phyloP scores from a whole-genome alignment of 64 coral and sea anemone genomes.

The Platygyra sinensis region DNA sequence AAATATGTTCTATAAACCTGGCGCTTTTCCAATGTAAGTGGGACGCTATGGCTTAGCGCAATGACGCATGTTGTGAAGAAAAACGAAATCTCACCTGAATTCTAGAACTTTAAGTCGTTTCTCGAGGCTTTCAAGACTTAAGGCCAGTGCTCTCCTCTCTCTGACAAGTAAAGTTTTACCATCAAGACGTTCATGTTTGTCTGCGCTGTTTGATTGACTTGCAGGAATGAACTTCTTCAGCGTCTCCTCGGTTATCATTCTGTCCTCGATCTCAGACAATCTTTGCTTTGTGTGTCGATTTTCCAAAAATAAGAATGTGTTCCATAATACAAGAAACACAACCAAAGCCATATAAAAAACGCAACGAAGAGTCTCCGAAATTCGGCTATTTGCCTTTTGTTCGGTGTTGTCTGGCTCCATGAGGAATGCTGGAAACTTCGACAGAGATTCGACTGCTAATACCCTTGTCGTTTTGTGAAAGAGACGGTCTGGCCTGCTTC shows the following conservation, averaged over 20 bases:
- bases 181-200: not conserved
- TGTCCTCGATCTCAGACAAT: not conserved
- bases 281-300: not conserved
- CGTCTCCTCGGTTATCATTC: not conserved
- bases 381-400: not conserved
- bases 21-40: too few relatives aligned
- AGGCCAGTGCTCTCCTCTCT: not conserved
- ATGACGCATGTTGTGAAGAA: not conserved
- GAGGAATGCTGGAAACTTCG: not conserved
- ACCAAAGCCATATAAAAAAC: not conserved
- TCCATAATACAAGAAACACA: not conserved
- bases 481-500: not conserved
- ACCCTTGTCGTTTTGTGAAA: not conserved
- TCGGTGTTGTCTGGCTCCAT: not conserved
- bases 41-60: too few relatives aligned
- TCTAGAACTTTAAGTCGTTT: constrained; percentile 13
- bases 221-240: not conserved
- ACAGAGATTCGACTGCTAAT: not conserved
- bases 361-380: not conserved
- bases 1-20: too few relatives aligned
- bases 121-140: constrained; percentile 5
- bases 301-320: not conserved
- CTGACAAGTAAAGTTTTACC: not conserved
- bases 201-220: not conserved
- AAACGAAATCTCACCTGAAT: not conserved